Conservation (phyloP, 2,888 invertebrate species). For the Opisthograptis luteolata region DNA sequence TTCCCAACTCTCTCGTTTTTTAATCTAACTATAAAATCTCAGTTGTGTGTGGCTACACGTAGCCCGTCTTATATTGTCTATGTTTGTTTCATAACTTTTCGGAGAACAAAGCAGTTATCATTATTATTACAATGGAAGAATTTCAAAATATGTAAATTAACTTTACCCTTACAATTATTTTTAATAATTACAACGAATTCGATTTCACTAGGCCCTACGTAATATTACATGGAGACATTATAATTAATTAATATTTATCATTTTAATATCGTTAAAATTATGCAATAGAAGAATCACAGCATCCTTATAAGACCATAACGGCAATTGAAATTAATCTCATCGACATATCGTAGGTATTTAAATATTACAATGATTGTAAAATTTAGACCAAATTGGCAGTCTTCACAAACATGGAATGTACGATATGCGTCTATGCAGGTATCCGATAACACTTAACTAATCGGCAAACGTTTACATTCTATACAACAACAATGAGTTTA, state of each 20-base stretch:
- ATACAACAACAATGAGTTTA: slow-evolving; percentile 80
- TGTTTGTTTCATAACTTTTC: slow-evolving; percentile 63
- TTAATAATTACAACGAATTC: slow-evolving; percentile 79
- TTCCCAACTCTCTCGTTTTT: slow-evolving; percentile 82
- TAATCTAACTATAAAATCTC: slow-evolving; percentile 78
- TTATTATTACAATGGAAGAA: slow-evolving; percentile 75
- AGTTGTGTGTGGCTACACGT: slow-evolving; percentile 67
- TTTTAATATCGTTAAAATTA: slow-evolving; percentile 72
- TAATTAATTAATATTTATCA: slow-evolving; percentile 67
- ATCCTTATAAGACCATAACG: slow-evolving; percentile 81
- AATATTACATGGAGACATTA: slow-evolving; percentile 78
- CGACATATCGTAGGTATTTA: slow-evolving; percentile 81
- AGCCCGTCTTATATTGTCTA: slow-evolving; percentile 78
- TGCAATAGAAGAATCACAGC: slow-evolving; percentile 85
- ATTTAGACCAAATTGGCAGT: slow-evolving; percentile 85
- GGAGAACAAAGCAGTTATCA: slow-evolving; percentile 69
- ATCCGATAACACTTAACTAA: slow-evolving; percentile 81
- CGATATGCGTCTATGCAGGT: slow-evolving; percentile 84
- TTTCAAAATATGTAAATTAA: slow-evolving; percentile 77
- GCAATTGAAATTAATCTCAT: slow-evolving; percentile 81
- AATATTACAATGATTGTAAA: slow-evolving; percentile 80
- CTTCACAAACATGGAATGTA: slow-evolving; percentile 84
- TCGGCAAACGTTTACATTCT: slow-evolving; percentile 75
- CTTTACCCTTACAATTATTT: slow-evolving; percentile 65
- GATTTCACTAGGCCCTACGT: slow-evolving; percentile 81